Conservation (phyloP, 2,797 vertebrate species). For the Thalassophryne amazonica region DNA sequence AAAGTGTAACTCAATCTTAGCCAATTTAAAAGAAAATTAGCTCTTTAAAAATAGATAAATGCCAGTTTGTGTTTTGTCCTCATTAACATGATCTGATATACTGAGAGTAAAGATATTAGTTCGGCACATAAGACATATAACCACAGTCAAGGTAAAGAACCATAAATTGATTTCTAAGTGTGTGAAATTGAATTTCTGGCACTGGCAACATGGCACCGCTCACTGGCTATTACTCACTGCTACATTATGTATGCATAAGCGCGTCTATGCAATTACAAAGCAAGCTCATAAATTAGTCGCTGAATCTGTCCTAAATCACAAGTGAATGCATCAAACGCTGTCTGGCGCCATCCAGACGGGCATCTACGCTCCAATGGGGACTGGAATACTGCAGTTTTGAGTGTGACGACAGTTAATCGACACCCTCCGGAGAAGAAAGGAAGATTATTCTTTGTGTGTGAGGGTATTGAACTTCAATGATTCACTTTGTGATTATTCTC, state of each 20-base stretch:
- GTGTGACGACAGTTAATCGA: conserved; percentile 46
- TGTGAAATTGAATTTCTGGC: conserved; percentile 53
- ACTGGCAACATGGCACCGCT: conserved; percentile 21
- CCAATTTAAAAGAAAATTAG: conserved; percentile 33
- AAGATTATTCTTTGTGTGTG: conserved; percentile 23
- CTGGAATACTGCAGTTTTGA: conserved; percentile 27
- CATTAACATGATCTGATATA: conserved; percentile 31
- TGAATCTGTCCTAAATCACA: conserved; percentile 62
- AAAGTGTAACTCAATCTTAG: conserved; percentile 10
- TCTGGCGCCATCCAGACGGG: conserved; percentile 25
- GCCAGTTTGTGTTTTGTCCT: conserved; percentile 31
- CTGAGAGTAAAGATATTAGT: conserved; percentile 21
- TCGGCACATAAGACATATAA: conserved; percentile 16
- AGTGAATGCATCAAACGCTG: conserved; percentile 52
- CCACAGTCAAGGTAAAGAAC: conserved; percentile 43
- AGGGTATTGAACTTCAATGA: conserved; percentile 19
- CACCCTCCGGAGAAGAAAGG: conserved; percentile 29
- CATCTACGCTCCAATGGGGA: conserved; percentile 31
- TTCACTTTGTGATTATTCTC: conserved; percentile 25
- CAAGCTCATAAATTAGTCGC: conserved; percentile 57
- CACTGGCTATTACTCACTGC: conserved; percentile 45
- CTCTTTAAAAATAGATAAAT: conserved; percentile 40
- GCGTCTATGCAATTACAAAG: conserved; percentile 59
- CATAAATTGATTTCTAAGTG: conserved; percentile 57
- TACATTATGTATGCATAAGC: conserved; percentile 42